phyloP scores from a whole-genome alignment of 2,888 invertebrate species.

The Brachyptera putata region DNA sequence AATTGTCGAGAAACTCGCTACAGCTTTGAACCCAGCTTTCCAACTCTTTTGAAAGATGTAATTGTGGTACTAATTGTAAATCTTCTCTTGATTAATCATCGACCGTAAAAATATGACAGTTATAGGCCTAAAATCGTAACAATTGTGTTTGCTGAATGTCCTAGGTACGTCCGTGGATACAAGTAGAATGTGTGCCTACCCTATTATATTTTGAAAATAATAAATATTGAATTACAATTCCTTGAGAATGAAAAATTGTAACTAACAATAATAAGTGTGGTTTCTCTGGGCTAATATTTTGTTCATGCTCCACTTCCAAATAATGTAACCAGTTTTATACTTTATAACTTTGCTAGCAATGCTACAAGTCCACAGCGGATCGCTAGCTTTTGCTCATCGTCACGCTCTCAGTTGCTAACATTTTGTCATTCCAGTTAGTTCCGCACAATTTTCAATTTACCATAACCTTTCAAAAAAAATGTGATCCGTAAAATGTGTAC shows the following conservation, averaged over 20 bases:
- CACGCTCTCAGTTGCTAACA: neutral
- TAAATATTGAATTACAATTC: too few species aligned
- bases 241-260: neutral
- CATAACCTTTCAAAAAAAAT: neutral
- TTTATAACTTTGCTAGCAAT: neutral
- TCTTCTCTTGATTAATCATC: too few species aligned
- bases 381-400: neutral
- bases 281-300: conserved; percentile 17
- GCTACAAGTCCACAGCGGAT: neutral
- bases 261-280: neutral
- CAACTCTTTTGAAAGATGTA: too few species aligned
- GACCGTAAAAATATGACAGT: too few species aligned
- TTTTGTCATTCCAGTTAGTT: neutral
- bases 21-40: too few species aligned
- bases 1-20: too few species aligned
- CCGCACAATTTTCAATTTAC: neutral
- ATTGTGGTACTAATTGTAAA: too few species aligned
- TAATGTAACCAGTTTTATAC: neutral
- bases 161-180: too few species aligned
- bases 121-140: too few species aligned
- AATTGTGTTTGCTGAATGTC: too few species aligned
- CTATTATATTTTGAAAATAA: too few species aligned
- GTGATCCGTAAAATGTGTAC: neutral
- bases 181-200: too few species aligned
- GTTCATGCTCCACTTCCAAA: conserved; percentile 15